Percentiles rank a stretch among this genome's conserved stretches.
phyloP scores from a whole-genome alignment of 2,113 vertebrate genomes.

The Struthio camelus region DNA sequence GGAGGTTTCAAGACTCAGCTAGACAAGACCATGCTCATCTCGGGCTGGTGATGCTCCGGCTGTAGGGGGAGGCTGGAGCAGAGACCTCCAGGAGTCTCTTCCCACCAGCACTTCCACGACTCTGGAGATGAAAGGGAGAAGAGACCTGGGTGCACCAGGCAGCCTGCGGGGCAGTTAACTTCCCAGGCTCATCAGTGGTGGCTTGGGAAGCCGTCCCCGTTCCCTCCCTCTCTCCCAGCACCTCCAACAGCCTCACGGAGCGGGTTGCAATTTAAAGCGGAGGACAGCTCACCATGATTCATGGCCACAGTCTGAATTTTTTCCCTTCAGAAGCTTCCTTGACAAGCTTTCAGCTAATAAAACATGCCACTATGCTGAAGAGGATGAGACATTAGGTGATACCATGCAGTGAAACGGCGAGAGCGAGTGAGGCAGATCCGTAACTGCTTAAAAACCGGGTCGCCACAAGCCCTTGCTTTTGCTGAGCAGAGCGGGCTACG shows the following conservation, averaged over 20 bases:
- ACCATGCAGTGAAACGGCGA: accelerated
- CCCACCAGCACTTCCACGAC: too few species aligned
- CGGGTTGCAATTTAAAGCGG: not conserved
- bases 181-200: not conserved
- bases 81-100: too few species aligned
- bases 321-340: not conserved
- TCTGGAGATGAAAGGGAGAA: too few species aligned
- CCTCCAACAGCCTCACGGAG: accelerated
- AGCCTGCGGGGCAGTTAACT: not conserved
- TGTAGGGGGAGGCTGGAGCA: too few species aligned
- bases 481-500: accelerated
- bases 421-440: not conserved
- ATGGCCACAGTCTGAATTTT: not conserved
- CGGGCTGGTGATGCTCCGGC: too few species aligned
- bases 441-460: not conserved
- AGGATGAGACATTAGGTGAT: not conserved
- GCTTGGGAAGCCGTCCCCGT: not conserved
- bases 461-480: not conserved
- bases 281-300: not conserved
- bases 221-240: not conserved
- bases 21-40: too few species aligned
- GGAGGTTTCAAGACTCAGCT: too few species aligned
- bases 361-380: not conserved
- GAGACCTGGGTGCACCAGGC: too few species aligned
- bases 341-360: not conserved